A percentile compares a stretch with the other conserved stretches of the same genome.
Evolutionary conservation across 1,140 invertebrate genomes (phyloP).

Genomic region (Campoletis sonorensis): DNA sequence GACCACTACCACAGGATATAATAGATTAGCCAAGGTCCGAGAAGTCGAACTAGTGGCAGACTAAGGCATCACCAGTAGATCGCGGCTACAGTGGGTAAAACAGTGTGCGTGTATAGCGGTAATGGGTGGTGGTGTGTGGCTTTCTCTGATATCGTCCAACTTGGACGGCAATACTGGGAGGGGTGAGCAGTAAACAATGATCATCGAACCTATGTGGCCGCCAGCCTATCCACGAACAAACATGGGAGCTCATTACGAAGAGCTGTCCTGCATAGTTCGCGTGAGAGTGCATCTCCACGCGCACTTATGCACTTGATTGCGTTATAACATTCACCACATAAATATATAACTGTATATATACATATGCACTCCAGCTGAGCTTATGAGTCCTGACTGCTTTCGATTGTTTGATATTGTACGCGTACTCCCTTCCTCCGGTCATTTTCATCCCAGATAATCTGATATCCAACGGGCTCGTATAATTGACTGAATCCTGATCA

Average conservation of each 20-base stretch:
- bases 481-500: background rate
- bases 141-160: background rate
- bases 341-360: background rate
- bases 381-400: background rate
- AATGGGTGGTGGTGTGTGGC: constrained; percentile 30
- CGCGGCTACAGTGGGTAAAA: background rate
- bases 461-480: background rate
- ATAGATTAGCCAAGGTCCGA: constrained; percentile 67
- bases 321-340: constrained; percentile 69
- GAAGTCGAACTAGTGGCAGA: constrained; percentile 16
- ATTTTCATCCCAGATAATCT: background rate
- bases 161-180: constrained; percentile 40
- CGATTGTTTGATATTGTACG: constrained; percentile 8
- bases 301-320: constrained; percentile 69
- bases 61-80: background rate
- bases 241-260: constrained; percentile 72
- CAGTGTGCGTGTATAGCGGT: constrained; percentile 18
- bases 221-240: constrained; percentile 61
- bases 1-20: constrained; percentile 65
- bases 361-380: background rate
- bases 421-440: background rate
- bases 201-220: constrained; percentile 62
- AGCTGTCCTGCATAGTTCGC: constrained; percentile 60
- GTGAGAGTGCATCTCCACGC: constrained; percentile 61
- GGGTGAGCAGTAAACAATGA: constrained; percentile 69